Evolutionary conservation across 2,888 invertebrate species (phyloP), one percentile per base, ranked within the genome.

Genomic region (Acrocera orbiculus): DNA sequence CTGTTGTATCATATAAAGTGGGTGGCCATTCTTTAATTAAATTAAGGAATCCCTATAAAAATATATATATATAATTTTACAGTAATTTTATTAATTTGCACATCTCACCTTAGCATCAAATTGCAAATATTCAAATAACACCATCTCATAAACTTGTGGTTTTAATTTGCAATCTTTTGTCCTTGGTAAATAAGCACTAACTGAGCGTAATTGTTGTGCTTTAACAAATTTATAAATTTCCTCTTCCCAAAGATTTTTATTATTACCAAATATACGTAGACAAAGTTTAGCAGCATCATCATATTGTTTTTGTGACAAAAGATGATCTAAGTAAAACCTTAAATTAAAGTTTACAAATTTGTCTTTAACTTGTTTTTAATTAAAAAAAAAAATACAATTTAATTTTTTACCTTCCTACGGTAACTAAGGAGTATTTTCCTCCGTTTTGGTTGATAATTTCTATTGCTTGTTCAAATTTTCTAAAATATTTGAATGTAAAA

Each of bases 121-220:
- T 54, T 82, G 80, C 2, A 95, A 64, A 57, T 81, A 93, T 57
- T 95, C 92, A 51, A 80, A 86, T 16, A 95, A 67, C 39, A 95
- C 86, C 73, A 90, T 77, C 62, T 95, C 93, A 54, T 95, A 95
- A 41, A 90, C 78, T 34, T 83, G 75, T 1, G 83, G 74, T 53
- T 76, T 76, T 31, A 90, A 63, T 37, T 73, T 71, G 34, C 76
- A 73, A 32, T 81, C 76, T 6, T 71, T 62, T 1, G 68, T 69
- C 42, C 75, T 69, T 2, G 89, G 89, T 38, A 90, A 68, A 54
- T 83, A 86, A 0, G 74, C 67, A 49, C 85, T 78, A 16, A 85
- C 70, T 8, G 80, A 73, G 48, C 82, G 64, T 14, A 93, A 61
- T 49, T 89, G 85, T 44, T 82, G 76, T 8, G 79, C 74, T 46